Evolutionary conservation across 2,888 invertebrate genomes (phyloP), one percentile per base, ranked within the genome.

Genomic region (Dimorphilus gyrociliatus): DNA sequence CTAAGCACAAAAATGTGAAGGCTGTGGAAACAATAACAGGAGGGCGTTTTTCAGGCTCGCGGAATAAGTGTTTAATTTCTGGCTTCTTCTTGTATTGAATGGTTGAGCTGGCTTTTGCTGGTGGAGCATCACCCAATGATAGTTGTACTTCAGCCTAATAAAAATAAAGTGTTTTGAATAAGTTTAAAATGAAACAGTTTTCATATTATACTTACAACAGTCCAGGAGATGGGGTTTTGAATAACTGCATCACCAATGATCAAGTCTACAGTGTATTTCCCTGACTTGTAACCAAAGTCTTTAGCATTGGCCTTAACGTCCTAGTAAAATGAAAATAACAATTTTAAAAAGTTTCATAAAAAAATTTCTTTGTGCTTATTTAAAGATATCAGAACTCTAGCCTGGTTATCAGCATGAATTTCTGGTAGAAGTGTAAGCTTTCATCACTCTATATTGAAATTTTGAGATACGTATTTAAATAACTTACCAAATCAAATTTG

Each of bases 201-300:
- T 15, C 16, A 26, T 21, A 14, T 27, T 16, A 14, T 13, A 13
- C 55, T 45, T 40, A 63, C 85, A 29, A 94, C 56, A 24, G 69
- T 61, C 90, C 92, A 94, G 23, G 77, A 72, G 50, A 92, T 71
- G 10, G 92, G 81, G 64, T 84, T 86, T 43, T 80, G 76, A 36
- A 86, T 72, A 4, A 84, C 74, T 34, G 81, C 74, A 69, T 94
- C 97, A 3, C 94, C 97, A 31, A 94, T 68, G 43, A 85, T 76
- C 38, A 94, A 55, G 44, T 78, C 78, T 40, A 92, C 67, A 38
- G 74, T 69, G 65, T 88, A 88, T 25, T 69, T 62, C 21, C 86
- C 92, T 26, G 78, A 78, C 32, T 70, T 65, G 41, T 73, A 69
- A 34, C 72, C 72, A 49, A 94, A 75, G 50, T 84, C 82, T 48